Evolutionary conservation across 2,888 invertebrate species (phyloP).

Genomic region (Nasonovia ribisnigri): DNA sequence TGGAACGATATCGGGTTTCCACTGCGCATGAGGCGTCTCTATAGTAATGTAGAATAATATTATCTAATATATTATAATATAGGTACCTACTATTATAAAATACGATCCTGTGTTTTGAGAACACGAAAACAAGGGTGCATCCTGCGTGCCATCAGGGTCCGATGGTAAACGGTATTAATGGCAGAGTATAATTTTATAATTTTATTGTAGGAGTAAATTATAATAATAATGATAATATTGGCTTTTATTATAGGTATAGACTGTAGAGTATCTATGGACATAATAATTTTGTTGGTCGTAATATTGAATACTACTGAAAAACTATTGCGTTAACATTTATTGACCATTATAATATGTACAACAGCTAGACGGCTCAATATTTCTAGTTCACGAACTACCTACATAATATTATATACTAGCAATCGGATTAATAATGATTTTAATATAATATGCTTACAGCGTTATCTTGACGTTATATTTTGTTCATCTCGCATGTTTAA

Average conservation of each 20-base stretch:
- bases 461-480: neutral
- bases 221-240: neutral
- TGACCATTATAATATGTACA: neutral
- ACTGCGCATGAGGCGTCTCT: slow-evolving; percentile 20
- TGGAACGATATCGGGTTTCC: slow-evolving; percentile 36
- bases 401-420: neutral
- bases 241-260: neutral
- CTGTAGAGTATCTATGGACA: neutral
- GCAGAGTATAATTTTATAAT: neutral
- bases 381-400: neutral
- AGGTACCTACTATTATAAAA: slow-evolving; percentile 8
- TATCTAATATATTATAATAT: slow-evolving; percentile 14
- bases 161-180: neutral
- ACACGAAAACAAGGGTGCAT: neutral
- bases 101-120: slow-evolving; percentile 19
- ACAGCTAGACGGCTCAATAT: neutral
- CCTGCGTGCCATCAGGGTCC: neutral
- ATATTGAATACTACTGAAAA: neutral
- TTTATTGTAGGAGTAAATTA: neutral
- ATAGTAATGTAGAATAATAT: neutral
- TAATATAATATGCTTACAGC: neutral
- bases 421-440: neutral
- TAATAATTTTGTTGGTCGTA: neutral
- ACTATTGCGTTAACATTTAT: neutral
- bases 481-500: neutral